Conservation (phyloP, 2,888 invertebrate species). For the Epinotia bilunana region DNA sequence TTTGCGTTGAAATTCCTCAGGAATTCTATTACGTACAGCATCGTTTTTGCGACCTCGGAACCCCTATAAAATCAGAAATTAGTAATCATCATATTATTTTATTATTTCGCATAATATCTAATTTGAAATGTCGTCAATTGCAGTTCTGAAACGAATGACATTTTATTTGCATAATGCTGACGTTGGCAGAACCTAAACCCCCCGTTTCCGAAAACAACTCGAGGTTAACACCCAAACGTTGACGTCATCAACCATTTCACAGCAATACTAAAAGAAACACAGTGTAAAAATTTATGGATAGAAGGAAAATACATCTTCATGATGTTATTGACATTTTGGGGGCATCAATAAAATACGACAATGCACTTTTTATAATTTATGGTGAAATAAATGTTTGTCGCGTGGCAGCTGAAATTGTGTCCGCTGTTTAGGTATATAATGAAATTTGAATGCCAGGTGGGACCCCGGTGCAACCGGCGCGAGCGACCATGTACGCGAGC, state of each 20-base stretch:
- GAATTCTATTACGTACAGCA: too few relatives aligned
- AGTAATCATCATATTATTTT: too few relatives aligned
- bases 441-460: too few relatives aligned
- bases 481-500: too few relatives aligned
- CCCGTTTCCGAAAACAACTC: background rate
- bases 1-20: too few relatives aligned
- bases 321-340: background rate
- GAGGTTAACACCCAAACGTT: background rate
- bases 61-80: too few relatives aligned
- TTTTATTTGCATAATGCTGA: background rate
- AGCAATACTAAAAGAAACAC: slow-evolving; percentile 3
- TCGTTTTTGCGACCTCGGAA: too few relatives aligned
- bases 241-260: slow-evolving; percentile 13
- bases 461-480: too few relatives aligned
- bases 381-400: too few relatives aligned
- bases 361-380: background rate
- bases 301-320: background rate
- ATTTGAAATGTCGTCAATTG: background rate
- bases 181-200: background rate
- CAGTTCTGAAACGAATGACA: background rate
- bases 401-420: too few relatives aligned
- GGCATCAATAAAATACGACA: background rate
- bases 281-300: background rate
- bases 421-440: too few relatives aligned
- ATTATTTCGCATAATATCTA: background rate